Evolutionary conservation across 2,113 vertebrate genomes (phyloP).

Genomic region (Platycercus adscitus): DNA sequence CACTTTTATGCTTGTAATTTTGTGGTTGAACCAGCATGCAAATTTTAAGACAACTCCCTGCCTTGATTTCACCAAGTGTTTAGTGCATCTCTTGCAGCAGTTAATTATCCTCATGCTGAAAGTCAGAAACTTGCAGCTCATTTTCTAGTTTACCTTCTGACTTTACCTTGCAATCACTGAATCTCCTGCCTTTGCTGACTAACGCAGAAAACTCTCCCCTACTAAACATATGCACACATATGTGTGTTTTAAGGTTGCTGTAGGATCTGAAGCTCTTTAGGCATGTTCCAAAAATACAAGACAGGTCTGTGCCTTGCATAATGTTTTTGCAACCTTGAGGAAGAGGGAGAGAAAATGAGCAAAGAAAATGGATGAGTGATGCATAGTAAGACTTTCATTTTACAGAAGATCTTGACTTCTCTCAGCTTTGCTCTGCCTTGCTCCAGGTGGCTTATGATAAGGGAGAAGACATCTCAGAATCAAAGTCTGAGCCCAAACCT

Average conservation of each 20-base stretch:
- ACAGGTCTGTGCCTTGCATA: neutral
- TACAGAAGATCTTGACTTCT: neutral
- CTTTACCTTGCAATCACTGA: neutral
- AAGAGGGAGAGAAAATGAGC: neutral
- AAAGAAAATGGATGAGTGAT: neutral
- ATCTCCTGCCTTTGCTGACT: conserved; percentile 3
- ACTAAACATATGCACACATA: neutral
- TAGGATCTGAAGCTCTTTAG: neutral
- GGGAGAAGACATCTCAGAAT: neutral
- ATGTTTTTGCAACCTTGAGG: neutral
- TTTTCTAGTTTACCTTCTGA: conserved; percentile 27
- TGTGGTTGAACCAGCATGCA: conserved; percentile 57
- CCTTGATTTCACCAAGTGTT: conserved; percentile 29
- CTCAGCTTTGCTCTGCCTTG: neutral
- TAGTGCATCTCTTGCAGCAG: conserved; percentile 3
- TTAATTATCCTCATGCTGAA: conserved; percentile 40
- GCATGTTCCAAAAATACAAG: neutral
- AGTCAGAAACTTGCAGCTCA: conserved; percentile 14
- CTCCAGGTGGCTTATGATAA: neutral
- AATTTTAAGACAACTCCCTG: conserved; percentile 51
- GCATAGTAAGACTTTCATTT: neutral
- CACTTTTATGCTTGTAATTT: conserved; percentile 49
- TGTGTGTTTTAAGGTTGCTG: neutral
- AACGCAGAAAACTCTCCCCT: neutral
- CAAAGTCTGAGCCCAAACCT: neutral